Evolutionary conservation across 53 echinoderm and acorn worm species (phyloP).

Genomic region (Paelopatides confundens): DNA sequence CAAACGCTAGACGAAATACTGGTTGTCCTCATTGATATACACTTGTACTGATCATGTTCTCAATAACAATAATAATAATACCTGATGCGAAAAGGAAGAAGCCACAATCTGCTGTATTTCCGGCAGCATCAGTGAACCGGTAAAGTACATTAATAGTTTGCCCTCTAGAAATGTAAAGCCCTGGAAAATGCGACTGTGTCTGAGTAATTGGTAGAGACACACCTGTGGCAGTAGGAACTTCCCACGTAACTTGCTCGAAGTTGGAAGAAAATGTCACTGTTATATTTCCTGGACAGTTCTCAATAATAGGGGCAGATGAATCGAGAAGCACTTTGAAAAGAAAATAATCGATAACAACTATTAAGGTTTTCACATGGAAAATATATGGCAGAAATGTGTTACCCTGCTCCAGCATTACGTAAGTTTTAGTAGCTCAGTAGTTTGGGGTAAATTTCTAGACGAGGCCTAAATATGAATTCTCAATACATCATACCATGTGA

Average conservation of each 20-base stretch:
- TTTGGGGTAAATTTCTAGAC: no score
- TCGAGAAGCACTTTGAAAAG: neutral
- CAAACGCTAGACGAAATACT: no score
- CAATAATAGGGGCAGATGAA: neutral
- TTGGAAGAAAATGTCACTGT: neutral
- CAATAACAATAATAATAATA: no score
- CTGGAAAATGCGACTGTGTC: neutral
- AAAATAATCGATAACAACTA: neutral
- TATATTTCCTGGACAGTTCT: neutral
- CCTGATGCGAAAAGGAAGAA: neutral
- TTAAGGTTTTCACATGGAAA: neutral
- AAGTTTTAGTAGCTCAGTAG: no score
- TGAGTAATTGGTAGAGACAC: neutral
- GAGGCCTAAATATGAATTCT: no score
- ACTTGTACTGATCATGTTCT: no score
- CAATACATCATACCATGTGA: no score
- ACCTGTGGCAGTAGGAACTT: neutral
- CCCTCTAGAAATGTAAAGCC: neutral
- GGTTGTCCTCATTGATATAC: no score
- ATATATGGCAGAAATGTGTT: no score
- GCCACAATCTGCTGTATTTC: constrained; percentile 7
- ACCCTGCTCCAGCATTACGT: no score
- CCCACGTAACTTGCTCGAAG: neutral
- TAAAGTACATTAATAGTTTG: neutral
- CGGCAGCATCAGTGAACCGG: neutral